Conservation (phyloP, 2,113 vertebrate species). For the Triplophysa siluroides region DNA sequence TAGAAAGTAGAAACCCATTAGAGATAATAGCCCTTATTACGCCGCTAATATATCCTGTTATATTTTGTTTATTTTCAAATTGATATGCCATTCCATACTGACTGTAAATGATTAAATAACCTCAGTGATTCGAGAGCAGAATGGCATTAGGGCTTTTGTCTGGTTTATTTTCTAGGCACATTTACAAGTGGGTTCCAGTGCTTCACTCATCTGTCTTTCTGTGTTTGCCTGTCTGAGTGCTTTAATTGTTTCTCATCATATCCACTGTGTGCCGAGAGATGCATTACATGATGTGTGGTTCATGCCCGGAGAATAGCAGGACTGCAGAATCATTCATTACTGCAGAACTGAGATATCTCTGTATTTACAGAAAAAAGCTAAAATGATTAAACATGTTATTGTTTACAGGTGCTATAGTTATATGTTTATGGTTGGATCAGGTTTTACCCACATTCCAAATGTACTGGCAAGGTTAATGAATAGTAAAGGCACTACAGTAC, state of each 20-base stretch:
- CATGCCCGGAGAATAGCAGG: neutral
- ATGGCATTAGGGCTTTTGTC: neutral
- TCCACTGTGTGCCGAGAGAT: neutral
- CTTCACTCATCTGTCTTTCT: neutral
- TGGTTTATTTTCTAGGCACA: neutral
- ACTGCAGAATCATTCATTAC: neutral
- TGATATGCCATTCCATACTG: neutral
- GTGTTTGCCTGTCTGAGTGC: conserved; percentile 12
- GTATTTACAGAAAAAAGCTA: no score
- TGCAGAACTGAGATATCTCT: no score
- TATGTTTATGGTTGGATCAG: no score
- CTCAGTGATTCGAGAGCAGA: neutral
- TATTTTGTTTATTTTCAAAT: neutral
- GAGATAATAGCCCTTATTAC: conserved; percentile 7
- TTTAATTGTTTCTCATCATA: neutral
- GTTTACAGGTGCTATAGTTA: no score
- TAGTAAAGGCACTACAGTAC: no score
- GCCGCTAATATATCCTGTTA: neutral
- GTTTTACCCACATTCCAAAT: no score
- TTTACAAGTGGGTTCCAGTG: neutral
- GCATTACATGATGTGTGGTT: conserved; percentile 9
- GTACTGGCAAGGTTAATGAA: no score
- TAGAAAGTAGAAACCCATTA: conserved; percentile 25
- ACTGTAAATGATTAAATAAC: neutral
- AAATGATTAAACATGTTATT: no score